Conservation (phyloP, 2,797 vertebrate species). For the Sebastes nivosus region DNA sequence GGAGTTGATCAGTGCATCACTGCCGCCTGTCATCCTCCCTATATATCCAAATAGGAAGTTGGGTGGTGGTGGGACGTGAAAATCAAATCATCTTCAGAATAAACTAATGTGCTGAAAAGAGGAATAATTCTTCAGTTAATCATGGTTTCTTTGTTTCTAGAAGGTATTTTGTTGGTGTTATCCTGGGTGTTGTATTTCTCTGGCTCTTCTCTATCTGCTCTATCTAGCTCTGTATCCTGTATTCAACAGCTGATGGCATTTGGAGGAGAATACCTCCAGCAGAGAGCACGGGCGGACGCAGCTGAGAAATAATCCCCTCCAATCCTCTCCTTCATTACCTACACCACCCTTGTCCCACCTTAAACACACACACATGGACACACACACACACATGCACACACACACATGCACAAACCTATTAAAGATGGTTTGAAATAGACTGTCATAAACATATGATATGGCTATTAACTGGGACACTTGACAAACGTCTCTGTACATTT, state of each 20-base stretch:
- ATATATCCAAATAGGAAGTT: neutral
- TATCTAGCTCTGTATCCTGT: neutral
- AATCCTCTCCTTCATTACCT: slow-evolving; percentile 22
- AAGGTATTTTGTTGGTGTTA: neutral
- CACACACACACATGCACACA: neutral
- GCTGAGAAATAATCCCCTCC: slow-evolving; percentile 39
- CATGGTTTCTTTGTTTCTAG: neutral
- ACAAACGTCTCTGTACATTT: neutral
- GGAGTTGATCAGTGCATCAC: neutral
- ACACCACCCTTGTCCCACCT: neutral
- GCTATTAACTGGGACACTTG: neutral
- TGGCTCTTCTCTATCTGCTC: neutral
- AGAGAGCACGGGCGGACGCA: slow-evolving; percentile 4
- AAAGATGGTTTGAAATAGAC: neutral
- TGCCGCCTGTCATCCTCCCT: neutral
- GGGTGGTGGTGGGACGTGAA: neutral
- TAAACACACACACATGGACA: neutral
- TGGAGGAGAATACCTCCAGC: slow-evolving; percentile 20
- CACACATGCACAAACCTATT: neutral
- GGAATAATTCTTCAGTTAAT: neutral
- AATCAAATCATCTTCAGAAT: neutral
- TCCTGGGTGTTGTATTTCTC: neutral
- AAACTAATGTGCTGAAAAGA: neutral
- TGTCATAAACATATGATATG: neutral
- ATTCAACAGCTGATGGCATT: slow-evolving; percentile 50